Base-by-base conservation (phyloP, 2,113 vertebrate genomes). In the Gyps fulvus region DNA sequence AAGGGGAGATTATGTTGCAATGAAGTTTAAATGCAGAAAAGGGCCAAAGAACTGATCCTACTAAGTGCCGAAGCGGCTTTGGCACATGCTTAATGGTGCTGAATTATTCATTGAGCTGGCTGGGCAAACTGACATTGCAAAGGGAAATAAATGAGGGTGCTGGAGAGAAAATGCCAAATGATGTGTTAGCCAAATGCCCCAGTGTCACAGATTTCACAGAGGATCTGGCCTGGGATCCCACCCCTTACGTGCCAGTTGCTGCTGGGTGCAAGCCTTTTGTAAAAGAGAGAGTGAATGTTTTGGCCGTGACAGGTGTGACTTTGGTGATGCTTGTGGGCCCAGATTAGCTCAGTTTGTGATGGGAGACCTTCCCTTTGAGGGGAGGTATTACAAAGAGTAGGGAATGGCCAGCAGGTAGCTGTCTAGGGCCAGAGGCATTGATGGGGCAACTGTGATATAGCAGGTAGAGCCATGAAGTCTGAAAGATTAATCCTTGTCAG, bases 51-150 rank as follows among this genome's bases (percentile, higher is more conserved):
- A 61, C 54, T 62, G 66, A 86, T 94, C 55, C 47, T 86, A 5
- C 87, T 80, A 58, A 94, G 71, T 80, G 85, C 62, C 3, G 16
- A 80, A 93, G 78, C 9, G 11, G 61, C 83, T 96, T 54, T 87
- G 54, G 55, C 74, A 57, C 4, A 6, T 95, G 95, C 74, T 94
- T 92, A 89, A 77, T 27, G 17, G 43, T 63, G 57, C 81, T 97
- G 94, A 97, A 97, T 96, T 97, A 95, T 96, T 95, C 92, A 95
- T 74, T 40, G 50, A 79, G 40, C 73, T 87, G 86, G 26, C 77
- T 11, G 55, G 76, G 55, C 83, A 89, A 95, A 69, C 34, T 47
- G 83, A 84, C 61, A 52, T 52, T 83, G 72, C 61, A 52, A 47
- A 74, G 58, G 65, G 36, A 78, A 95, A 82, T 67, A 91, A 89